Percentiles rank a stretch among this genome's conserved stretches.
Evolutionary conservation across 2,113 vertebrate species (phyloP).

Genomic region (Notothenia rossii): DNA sequence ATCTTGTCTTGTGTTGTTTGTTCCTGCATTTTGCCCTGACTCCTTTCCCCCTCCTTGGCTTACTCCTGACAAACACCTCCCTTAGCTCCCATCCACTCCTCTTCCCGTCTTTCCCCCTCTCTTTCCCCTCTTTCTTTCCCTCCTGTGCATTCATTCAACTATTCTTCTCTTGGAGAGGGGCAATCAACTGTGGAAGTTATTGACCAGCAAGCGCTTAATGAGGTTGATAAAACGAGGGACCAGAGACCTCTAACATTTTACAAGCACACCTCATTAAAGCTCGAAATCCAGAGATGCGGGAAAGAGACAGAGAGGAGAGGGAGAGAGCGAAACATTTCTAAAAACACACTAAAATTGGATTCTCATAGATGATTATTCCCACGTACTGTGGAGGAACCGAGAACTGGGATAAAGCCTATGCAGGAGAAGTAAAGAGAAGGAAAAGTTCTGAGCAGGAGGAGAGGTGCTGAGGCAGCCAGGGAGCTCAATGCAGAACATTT

Average conservation of each 20-base stretch:
- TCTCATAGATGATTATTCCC: constrained; percentile 25
- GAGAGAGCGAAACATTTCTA: constrained; percentile 1
- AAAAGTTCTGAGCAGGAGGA: constrained; percentile 56
- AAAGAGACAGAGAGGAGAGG: constrained; percentile 1
- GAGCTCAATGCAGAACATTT: constrained; percentile 49
- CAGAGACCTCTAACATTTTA: constrained; percentile 67
- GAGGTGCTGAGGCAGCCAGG: constrained; percentile 57
- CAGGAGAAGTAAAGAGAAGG: constrained; percentile 19
- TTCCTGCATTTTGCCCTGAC: constrained; percentile 39
- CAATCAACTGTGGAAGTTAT: constrained; percentile 60
- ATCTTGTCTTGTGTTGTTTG: constrained; percentile 57
- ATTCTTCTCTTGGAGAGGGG: constrained; percentile 19
- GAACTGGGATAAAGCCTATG: constrained; percentile 17
- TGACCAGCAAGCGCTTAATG: constrained; percentile 72
- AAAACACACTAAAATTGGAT: constrained; percentile 31
- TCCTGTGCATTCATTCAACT: constrained; percentile 30
- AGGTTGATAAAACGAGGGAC: constrained; percentile 67
- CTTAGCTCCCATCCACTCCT: constrained; percentile 18
- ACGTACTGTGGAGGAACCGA: constrained; percentile 36
- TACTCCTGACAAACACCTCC: constrained; percentile 36
- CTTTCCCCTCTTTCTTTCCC: background rate
- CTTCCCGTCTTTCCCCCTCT: background rate
- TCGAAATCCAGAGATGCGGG: constrained; percentile 11
- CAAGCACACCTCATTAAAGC: constrained; percentile 59
- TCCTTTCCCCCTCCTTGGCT: background rate